These are phyloP conservation scores for Forbesichthys papilliferus DNA, from an alignment of 2,113 vertebrate genomes.

Conservation along the genomic window DNA sequence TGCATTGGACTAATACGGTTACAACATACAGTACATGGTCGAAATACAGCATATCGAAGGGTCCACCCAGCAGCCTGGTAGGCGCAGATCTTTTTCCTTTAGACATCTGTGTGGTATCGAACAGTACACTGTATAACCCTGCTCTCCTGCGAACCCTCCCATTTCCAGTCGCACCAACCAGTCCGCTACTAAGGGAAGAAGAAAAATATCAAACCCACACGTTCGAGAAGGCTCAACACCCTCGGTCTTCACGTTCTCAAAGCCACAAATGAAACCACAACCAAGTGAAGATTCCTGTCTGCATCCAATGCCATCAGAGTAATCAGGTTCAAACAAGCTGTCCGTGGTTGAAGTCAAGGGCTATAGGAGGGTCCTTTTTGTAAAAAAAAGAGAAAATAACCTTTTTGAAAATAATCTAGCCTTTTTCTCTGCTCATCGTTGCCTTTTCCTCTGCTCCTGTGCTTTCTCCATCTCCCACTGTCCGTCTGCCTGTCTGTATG, in stretches of 20 bases:
- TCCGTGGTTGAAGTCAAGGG: constrained; percentile 70
- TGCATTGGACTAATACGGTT: too few species aligned
- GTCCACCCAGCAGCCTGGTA: constrained; percentile 36
- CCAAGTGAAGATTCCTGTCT: constrained; percentile 52
- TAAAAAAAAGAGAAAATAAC: constrained; percentile 40
- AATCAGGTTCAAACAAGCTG: constrained; percentile 50
- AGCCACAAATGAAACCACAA: constrained; percentile 39
- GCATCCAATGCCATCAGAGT: constrained; percentile 38
- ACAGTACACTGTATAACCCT: background rate
- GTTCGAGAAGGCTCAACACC: constrained; percentile 21
- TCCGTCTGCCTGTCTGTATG: constrained; percentile 36
- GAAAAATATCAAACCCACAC: constrained; percentile 11
- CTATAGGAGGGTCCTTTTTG: constrained; percentile 69
- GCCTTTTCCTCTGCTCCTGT: constrained; percentile 71
- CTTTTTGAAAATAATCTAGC: constrained; percentile 61
- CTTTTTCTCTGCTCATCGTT: constrained; percentile 73
- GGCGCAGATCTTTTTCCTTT: constrained; percentile 30
- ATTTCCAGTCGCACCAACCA: constrained; percentile 42
- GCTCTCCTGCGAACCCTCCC: background rate
- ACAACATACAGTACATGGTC: background rate
- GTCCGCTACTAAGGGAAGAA: constrained; percentile 31
- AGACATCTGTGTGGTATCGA: background rate
- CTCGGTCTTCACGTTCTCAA: constrained; percentile 40
- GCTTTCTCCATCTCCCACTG: constrained; percentile 35
- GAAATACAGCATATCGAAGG: constrained; percentile 20